phyloP scores from a whole-genome alignment of 2,888 invertebrate species.

The Archaeoteleia sp. region DNA sequence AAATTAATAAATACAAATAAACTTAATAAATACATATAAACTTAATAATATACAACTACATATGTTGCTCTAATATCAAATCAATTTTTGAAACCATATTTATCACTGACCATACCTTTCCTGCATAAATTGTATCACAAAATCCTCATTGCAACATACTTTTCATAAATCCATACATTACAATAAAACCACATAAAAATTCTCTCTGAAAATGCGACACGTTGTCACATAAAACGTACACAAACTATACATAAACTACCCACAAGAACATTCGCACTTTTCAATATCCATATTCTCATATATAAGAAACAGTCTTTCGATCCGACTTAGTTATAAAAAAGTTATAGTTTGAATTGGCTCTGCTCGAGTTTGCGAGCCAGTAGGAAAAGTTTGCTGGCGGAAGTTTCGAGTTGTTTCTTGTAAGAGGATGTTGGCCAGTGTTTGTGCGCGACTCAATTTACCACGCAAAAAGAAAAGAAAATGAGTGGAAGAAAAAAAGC shows the following conservation, averaged over 20 bases:
- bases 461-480: too few relatives aligned
- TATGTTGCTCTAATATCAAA: not conserved
- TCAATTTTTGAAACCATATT: too few relatives aligned
- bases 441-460: not conserved
- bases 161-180: too few relatives aligned
- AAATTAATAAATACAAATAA: slow-evolving; percentile 6
- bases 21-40: not conserved
- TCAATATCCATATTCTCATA: too few relatives aligned
- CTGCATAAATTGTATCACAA: too few relatives aligned
- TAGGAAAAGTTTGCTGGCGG: slow-evolving; percentile 7
- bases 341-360: not conserved
- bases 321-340: slow-evolving; percentile 4
- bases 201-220: too few relatives aligned
- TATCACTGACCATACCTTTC: too few relatives aligned
- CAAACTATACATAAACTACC: not conserved
- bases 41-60: not conserved
- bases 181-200: too few relatives aligned
- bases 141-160: too few relatives aligned
- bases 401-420: too few relatives aligned
- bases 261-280: not conserved
- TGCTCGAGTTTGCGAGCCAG: slow-evolving; percentile 9
- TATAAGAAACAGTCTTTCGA: not conserved
- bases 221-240: too few relatives aligned
- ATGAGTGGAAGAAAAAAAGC: too few relatives aligned
- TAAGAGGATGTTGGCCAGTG: not conserved